Evolutionary conservation across 2,888 invertebrate genomes (phyloP).

Genomic region (Aporophyla nigra): DNA sequence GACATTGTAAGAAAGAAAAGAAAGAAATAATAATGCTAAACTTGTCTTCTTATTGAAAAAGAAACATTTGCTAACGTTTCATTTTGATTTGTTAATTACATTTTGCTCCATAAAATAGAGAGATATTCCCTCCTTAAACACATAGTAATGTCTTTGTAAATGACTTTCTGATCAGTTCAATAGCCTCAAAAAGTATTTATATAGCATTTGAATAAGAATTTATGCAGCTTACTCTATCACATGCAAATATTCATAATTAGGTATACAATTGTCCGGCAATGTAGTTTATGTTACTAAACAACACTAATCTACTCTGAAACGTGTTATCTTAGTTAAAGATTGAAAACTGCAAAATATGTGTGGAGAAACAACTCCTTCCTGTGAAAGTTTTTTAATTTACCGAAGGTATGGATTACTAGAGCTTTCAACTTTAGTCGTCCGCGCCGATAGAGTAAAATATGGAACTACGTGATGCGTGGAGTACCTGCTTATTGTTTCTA

Average conservation of each 20-base stretch:
- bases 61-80: neutral
- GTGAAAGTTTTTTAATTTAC: constrained; percentile 57
- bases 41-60: neutral
- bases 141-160: neutral
- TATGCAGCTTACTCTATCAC: neutral
- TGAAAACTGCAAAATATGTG: constrained; percentile 35
- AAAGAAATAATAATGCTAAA: neutral
- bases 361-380: constrained; percentile 12
- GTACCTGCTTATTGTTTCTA: constrained; percentile 8
- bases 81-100: neutral
- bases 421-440: constrained; percentile 39
- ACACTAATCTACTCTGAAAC: neutral
- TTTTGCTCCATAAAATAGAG: neutral
- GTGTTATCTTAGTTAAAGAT: constrained; percentile 24
- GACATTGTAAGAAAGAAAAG: no score
- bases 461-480: constrained; percentile 10
- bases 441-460: neutral
- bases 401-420: constrained; percentile 48
- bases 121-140: neutral
- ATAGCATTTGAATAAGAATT: neutral
- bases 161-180: neutral
- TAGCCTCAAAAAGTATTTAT: neutral
- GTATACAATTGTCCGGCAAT: no score
- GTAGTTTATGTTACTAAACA: no score
- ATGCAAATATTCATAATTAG: neutral